Conservation (phyloP, 2,797 vertebrate genomes). For the Rhyacichthys aspro region DNA sequence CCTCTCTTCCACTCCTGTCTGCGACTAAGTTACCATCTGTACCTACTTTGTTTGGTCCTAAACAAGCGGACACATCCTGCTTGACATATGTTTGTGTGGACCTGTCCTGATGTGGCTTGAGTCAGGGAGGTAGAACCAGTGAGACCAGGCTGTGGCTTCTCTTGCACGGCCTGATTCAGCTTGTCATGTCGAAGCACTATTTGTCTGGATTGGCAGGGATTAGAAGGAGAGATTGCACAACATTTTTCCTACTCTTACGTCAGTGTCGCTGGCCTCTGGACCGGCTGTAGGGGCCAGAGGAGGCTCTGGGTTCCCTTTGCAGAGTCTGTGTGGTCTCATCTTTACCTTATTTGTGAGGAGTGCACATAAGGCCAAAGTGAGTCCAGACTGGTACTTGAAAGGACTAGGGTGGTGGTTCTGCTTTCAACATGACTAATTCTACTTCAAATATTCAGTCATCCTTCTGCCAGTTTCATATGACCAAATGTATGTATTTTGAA, state of each 20-base stretch:
- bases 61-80: conserved; percentile 20
- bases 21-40: conserved; percentile 63
- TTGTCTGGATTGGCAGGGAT: conserved; percentile 35
- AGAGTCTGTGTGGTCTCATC: conserved; percentile 62
- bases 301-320: conserved; percentile 42
- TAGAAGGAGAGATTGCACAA: conserved; percentile 59
- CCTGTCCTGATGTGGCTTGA: conserved; percentile 29
- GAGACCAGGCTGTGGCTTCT: conserved; percentile 21
- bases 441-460: no score
- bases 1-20: conserved; percentile 42
- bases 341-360: conserved; percentile 37
- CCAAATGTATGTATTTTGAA: neutral
- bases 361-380: conserved; percentile 16
- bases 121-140: conserved; percentile 27
- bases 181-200: conserved; percentile 42
- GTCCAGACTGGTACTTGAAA: conserved; percentile 23
- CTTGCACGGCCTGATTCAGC: conserved; percentile 46
- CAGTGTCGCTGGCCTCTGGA: conserved; percentile 57
- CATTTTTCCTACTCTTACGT: conserved; percentile 67
- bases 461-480: no score
- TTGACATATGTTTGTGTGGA: conserved; percentile 17
- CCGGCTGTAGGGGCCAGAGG: conserved; percentile 29
- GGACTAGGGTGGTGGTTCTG: neutral
- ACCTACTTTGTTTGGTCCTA: conserved; percentile 11
- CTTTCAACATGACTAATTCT: conserved; percentile 25